These are phyloP conservation scores for Tenualosa ilisha DNA, from an alignment of 2,797 vertebrate species.

Conservation along the genomic window DNA sequence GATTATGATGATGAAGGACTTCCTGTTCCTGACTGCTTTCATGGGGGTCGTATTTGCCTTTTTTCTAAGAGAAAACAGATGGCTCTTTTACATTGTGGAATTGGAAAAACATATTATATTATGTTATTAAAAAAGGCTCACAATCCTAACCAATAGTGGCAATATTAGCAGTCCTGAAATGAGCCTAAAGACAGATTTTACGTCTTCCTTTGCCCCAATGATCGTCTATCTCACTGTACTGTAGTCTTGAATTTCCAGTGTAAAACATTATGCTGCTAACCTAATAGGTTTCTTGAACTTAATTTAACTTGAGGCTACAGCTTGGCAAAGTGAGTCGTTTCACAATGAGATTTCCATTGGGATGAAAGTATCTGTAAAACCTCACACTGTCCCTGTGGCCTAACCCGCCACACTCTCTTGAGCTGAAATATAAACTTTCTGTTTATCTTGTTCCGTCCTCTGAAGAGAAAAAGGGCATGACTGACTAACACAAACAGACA, in stretches of 20 bases:
- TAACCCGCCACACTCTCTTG: background rate
- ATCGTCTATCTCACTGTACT: background rate
- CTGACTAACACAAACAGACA: background rate
- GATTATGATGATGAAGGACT: background rate
- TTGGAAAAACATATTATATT: no score
- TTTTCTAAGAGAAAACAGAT: background rate
- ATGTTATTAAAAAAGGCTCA: no score
- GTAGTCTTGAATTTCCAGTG: background rate
- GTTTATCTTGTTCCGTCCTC: background rate
- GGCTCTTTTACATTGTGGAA: background rate
- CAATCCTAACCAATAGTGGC: no score
- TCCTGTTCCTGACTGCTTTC: background rate
- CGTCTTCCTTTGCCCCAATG: background rate
- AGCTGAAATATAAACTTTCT: background rate
- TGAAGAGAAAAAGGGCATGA: background rate
- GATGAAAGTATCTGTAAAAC: no score
- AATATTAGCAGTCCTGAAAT: no score
- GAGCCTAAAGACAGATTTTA: no score
- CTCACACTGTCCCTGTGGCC: no score
- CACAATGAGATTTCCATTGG: background rate
- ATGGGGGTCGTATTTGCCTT: background rate
- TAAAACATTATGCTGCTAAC: background rate
- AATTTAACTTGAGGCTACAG: no score
- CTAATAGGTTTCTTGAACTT: background rate
- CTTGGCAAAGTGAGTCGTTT: background rate